phyloP scores from a whole-genome alignment of 2,797 vertebrate species.

The Alfaro cultratus region DNA sequence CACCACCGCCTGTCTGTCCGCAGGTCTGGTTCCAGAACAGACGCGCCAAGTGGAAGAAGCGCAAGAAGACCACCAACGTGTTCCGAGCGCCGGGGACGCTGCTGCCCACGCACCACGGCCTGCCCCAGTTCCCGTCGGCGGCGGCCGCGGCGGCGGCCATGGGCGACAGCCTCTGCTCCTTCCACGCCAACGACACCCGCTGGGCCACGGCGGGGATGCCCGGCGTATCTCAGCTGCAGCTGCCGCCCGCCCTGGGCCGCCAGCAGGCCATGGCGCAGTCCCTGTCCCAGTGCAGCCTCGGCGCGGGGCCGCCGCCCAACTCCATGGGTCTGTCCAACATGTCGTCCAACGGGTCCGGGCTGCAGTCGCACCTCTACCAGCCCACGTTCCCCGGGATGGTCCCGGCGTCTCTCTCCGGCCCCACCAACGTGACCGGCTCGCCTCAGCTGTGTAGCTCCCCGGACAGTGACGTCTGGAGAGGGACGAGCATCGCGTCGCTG shows the following conservation, averaged over 20 bases:
- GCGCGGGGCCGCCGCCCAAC: conserved; percentile 89
- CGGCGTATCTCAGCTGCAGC: conserved; percentile 92
- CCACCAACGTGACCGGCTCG: conserved; percentile 91
- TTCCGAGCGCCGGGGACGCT: conserved; percentile 94
- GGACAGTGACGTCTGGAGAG: conserved; percentile 98
- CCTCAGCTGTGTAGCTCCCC: conserved; percentile 96
- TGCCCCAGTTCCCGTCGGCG: conserved; percentile 86
- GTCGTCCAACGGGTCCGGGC: conserved; percentile 90
- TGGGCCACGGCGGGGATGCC: conserved; percentile 93
- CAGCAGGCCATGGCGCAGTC: conserved; percentile 96
- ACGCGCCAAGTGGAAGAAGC: conserved; percentile 98
- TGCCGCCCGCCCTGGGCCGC: conserved; percentile 89
- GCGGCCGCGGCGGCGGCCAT: conserved; percentile 90
- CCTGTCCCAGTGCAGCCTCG: conserved; percentile 95
- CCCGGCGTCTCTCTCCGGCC: conserved; percentile 90
- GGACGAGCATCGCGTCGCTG: conserved; percentile 97
- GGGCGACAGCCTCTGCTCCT: conserved; percentile 96
- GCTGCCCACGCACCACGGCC: conserved; percentile 89
- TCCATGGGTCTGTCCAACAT: conserved; percentile 96
- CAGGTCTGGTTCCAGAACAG: conserved; percentile 99
- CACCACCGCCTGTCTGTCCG: conserved; percentile 54
- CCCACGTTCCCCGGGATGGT: conserved; percentile 94
- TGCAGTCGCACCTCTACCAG: conserved; percentile 97
- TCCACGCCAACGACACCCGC: conserved; percentile 96
- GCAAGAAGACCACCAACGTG: conserved; percentile 98